phyloP scores from a whole-genome alignment of 2,113 vertebrate genomes.

The Diphyllodes magnificus region DNA sequence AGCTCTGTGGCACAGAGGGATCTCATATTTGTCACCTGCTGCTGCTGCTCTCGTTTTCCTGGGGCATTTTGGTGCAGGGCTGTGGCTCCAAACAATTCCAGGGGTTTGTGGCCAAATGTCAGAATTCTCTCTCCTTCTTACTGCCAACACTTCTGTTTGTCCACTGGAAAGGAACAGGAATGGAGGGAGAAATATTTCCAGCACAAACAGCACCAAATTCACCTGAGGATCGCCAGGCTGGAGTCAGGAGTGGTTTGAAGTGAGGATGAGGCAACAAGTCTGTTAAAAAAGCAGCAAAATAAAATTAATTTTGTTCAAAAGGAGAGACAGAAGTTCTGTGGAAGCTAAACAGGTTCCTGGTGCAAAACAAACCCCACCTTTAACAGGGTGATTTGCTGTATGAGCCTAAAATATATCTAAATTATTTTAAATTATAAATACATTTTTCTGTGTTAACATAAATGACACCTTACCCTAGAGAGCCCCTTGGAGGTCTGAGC shows the following conservation, averaged over 20 bases:
- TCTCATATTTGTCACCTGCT: constrained; percentile 1
- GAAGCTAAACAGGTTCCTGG: background rate
- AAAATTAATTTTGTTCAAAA: background rate
- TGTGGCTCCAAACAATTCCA: constrained; percentile 32
- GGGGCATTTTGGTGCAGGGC: background rate
- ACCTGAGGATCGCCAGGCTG: background rate
- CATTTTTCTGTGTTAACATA: background rate
- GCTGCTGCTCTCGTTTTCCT: constrained; percentile 45
- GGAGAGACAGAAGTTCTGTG: background rate
- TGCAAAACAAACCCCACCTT: background rate
- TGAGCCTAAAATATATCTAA: background rate
- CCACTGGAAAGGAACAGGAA: background rate
- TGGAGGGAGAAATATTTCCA: background rate
- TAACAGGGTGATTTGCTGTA: background rate
- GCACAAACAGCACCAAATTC: constrained; percentile 19
- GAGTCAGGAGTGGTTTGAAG: background rate
- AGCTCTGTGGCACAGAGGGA: background rate
- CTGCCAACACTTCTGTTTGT: background rate
- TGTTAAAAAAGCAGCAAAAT: background rate
- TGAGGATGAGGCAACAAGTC: background rate
- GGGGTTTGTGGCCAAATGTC: constrained; percentile 16
- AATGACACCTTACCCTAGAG: background rate
- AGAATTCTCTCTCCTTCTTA: background rate
- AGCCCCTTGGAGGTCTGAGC: background rate
- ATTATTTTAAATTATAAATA: background rate